Conservation (phyloP, 2,888 invertebrate species). For the Tiliacea citrago region DNA sequence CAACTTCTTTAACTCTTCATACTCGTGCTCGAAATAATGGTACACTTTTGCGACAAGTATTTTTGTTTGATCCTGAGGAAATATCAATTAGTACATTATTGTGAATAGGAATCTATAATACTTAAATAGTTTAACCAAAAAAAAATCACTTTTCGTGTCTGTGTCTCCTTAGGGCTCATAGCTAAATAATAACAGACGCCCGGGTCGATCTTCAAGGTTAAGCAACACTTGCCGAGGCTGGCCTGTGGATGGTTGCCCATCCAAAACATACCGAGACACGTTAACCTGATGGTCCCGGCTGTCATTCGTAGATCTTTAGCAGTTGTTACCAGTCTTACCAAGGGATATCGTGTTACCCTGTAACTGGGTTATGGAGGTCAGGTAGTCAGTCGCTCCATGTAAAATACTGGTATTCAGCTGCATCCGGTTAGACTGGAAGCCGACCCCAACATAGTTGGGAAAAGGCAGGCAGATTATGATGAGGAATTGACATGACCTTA, state of each 20-base stretch:
- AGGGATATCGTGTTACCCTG: too few species aligned
- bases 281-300: too few species aligned
- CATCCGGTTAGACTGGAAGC: too few species aligned
- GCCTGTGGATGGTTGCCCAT: background rate
- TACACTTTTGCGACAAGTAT: conserved; percentile 15
- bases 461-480: too few species aligned
- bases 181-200: background rate
- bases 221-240: background rate
- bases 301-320: too few species aligned
- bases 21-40: conserved; percentile 27
- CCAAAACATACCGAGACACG: too few species aligned
- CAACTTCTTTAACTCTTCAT: background rate
- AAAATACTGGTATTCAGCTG: too few species aligned
- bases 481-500: too few species aligned
- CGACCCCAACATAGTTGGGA: too few species aligned
- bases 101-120: background rate
- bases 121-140: background rate
- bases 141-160: background rate
- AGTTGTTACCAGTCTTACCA: too few species aligned
- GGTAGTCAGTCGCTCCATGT: too few species aligned
- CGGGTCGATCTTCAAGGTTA: background rate
- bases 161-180: background rate
- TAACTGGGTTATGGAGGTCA: too few species aligned
- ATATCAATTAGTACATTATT: background rate
- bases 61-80: conserved; percentile 17